phyloP scores from a whole-genome alignment of 2,888 invertebrate genomes.

The Bugula neritina region DNA sequence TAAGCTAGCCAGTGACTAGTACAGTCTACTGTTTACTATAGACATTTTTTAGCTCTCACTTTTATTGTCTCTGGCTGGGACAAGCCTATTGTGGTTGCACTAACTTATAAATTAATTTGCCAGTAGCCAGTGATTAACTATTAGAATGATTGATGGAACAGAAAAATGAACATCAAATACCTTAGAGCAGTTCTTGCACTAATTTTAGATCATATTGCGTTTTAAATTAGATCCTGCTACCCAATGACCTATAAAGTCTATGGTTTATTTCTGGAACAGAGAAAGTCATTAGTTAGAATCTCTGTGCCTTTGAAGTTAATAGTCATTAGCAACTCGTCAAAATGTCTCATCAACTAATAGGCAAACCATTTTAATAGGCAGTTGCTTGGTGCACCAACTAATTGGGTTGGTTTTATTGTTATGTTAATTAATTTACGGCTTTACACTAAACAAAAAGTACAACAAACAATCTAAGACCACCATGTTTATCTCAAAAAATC shows the following conservation, averaged over 20 bases:
- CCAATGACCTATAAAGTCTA: neutral
- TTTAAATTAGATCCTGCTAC: too few relatives aligned
- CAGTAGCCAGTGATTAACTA: neutral
- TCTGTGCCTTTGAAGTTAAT: neutral
- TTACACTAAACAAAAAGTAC: conserved; percentile 19
- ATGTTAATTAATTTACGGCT: conserved; percentile 12
- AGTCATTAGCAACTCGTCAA: neutral
- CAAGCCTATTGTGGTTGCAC: conserved; percentile 9
- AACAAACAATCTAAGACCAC: too few relatives aligned
- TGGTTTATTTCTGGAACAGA: neutral
- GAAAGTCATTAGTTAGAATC: neutral
- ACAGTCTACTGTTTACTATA: conserved; percentile 5
- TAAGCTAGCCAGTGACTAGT: neutral
- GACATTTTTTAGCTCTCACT: conserved; percentile 20
- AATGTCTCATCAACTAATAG: neutral
- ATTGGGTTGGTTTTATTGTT: conserved; percentile 16
- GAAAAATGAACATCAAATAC: too few relatives aligned
- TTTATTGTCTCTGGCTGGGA: conserved; percentile 23
- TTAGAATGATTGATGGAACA: conserved; percentile 11
- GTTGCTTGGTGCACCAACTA: conserved; percentile 21
- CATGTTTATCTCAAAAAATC: too few relatives aligned
- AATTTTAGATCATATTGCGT: neutral
- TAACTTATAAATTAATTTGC: conserved; percentile 24
- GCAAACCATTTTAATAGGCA: neutral
- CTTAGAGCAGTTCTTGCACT: neutral